Conservation (phyloP, 2,797 vertebrate genomes). For the Champsocephalus esox region DNA sequence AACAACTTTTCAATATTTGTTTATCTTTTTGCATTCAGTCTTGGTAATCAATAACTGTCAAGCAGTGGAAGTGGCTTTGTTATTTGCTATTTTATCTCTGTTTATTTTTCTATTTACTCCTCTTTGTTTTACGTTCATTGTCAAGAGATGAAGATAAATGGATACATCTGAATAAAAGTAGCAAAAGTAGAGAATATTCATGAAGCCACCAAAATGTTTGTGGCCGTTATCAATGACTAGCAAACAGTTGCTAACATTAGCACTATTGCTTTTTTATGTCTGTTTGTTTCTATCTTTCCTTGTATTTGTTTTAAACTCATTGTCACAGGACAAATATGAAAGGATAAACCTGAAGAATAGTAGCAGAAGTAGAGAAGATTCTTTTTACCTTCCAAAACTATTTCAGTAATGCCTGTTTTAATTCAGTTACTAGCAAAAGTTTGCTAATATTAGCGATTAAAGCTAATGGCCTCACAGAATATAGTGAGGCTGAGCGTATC, state of each 20-base stretch:
- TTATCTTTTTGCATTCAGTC: neutral
- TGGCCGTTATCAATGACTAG: neutral
- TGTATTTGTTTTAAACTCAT: neutral
- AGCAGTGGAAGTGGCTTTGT: neutral
- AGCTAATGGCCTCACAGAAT: neutral
- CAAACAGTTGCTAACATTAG: neutral
- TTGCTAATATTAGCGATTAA: neutral
- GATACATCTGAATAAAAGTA: neutral
- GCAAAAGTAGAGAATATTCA: neutral
- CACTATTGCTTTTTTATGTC: neutral
- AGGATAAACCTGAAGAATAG: neutral
- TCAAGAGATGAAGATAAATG: neutral
- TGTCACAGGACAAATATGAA: neutral
- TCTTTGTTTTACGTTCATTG: neutral
- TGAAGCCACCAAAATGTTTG: neutral
- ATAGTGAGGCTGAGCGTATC: neutral
- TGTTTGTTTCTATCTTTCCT: neutral
- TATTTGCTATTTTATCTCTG: neutral
- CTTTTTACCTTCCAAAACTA: neutral
- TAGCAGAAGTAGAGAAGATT: neutral
- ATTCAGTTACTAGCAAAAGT: neutral
- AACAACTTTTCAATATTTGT: slow-evolving; percentile 1
- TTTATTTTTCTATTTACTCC: neutral
- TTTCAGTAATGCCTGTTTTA: neutral
- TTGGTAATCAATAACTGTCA: neutral